Percentiles rank a stretch among this genome's conserved stretches.
Evolutionary conservation across 2,888 invertebrate genomes (phyloP).

Genomic region (Leptinotarsa peninsularis): DNA sequence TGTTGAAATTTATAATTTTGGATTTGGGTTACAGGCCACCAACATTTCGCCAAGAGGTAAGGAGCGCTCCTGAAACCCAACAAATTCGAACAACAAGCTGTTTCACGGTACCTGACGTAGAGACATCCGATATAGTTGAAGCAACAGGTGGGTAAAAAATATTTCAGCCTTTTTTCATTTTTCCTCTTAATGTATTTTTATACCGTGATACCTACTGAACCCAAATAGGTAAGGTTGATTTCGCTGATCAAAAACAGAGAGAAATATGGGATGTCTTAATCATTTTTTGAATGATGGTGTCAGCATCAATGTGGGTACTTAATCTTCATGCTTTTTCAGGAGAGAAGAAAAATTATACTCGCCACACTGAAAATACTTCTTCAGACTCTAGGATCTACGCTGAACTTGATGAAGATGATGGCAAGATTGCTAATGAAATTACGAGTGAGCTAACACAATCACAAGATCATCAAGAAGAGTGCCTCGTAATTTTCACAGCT

Average conservation of each 20-base stretch:
- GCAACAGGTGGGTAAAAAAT: no score
- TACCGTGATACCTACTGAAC: no score
- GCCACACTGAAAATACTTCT: background rate
- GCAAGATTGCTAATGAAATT: background rate
- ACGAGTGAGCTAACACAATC: background rate
- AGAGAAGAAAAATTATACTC: background rate
- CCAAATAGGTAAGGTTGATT: no score
- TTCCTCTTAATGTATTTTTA: no score
- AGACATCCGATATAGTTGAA: background rate
- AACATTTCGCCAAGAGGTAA: no score
- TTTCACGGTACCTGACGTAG: no score
- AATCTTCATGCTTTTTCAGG: constrained; percentile 1
- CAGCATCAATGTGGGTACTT: constrained; percentile 2
- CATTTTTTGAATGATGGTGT: background rate
- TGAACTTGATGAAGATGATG: background rate
- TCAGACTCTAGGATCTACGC: background rate
- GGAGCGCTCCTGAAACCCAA: no score
- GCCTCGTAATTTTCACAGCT: background rate
- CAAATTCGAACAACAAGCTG: no score
- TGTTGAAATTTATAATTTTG: no score
- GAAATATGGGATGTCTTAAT: constrained; percentile 2
- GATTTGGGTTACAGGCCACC: no score
- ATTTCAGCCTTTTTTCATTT: no score
- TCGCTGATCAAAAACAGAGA: background rate
- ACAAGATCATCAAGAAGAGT: background rate